phyloP scores from a whole-genome alignment of 2,797 vertebrate genomes.

The Sparus aurata region DNA sequence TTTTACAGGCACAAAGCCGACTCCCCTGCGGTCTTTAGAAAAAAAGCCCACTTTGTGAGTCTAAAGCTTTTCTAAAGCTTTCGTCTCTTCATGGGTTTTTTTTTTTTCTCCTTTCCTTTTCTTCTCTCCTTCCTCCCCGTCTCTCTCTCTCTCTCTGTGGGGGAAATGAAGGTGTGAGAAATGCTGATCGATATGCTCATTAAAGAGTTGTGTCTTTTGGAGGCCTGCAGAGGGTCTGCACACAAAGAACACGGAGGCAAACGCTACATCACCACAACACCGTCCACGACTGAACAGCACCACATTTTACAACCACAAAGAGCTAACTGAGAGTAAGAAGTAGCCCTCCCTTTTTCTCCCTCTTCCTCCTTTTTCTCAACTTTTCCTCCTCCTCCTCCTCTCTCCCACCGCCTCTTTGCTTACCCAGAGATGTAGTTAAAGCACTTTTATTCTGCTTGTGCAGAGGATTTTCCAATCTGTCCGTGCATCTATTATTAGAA shows the following conservation, averaged over 20 bases:
- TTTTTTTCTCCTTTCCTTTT: constrained; percentile 28
- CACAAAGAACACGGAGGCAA: constrained; percentile 57
- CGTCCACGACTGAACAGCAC: constrained; percentile 33
- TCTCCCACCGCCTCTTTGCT: constrained; percentile 50
- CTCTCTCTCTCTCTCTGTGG: constrained; percentile 56
- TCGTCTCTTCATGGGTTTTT: constrained; percentile 66
- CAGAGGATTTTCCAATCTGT: constrained; percentile 75
- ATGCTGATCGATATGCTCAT: constrained; percentile 81
- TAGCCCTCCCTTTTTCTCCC: constrained; percentile 12
- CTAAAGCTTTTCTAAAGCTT: constrained; percentile 81
- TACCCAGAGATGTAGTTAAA: constrained; percentile 59
- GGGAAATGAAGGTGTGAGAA: constrained; percentile 78
- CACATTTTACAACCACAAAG: constrained; percentile 56
- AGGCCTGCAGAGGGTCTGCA: constrained; percentile 61
- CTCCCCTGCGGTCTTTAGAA: constrained; percentile 77
- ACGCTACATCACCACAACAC: constrained; percentile 22
- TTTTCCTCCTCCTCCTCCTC: constrained; percentile 39
- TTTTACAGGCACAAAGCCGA: constrained; percentile 83
- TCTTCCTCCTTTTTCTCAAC: constrained; percentile 34
- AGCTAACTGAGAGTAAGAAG: constrained; percentile 28
- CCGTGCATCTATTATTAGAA: constrained; percentile 76
- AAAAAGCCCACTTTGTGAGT: constrained; percentile 78
- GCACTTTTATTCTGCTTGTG: constrained; percentile 64
- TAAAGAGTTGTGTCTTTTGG: constrained; percentile 77
- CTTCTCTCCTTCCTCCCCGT: constrained; percentile 38